These are phyloP conservation scores for Turritopsis dohrnii DNA, from an alignment of 30 jellyfish, hydroid and myxozoan genomes.

Conservation along the genomic window DNA sequence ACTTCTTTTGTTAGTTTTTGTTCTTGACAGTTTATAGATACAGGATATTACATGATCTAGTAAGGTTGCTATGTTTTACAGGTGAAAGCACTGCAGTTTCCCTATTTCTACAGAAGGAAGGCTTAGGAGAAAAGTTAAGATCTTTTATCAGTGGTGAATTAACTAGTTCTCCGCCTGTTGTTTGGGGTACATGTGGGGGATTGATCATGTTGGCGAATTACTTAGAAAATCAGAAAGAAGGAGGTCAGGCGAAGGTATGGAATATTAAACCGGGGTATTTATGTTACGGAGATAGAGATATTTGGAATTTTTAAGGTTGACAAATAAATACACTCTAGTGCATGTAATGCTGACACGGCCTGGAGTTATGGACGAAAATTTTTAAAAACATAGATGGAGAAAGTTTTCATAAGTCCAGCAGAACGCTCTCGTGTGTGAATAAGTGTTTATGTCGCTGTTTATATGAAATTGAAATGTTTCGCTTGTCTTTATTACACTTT, in stretches of 20 bases:
- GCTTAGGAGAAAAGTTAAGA: conserved; percentile 47
- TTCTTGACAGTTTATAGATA: background rate
- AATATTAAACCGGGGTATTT: background rate
- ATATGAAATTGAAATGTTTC: background rate
- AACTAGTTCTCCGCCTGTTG: conserved; percentile 41
- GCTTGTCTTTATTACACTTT: no score
- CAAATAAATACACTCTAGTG: no score
- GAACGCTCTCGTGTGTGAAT: background rate
- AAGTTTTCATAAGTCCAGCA: no score
- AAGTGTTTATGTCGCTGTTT: background rate
- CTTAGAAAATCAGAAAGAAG: conserved; percentile 42
- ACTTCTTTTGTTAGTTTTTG: background rate
- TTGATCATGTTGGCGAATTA: conserved; percentile 72
- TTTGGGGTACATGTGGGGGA: conserved; percentile 98
- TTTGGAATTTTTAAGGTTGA: no score
- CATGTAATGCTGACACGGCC: no score
- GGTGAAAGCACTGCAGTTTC: conserved; percentile 94
- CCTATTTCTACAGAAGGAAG: conserved; percentile 36
- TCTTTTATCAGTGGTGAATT: conserved; percentile 38
- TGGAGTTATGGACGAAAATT: no score
- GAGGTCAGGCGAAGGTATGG: conserved; percentile 74
- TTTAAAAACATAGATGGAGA: no score
- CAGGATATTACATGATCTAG: background rate
- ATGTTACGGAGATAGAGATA: no score
- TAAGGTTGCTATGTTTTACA: background rate